These are phyloP conservation scores for Diplodus puntazzo DNA, from an alignment of 2,797 vertebrate species.

Conservation along the genomic window DNA sequence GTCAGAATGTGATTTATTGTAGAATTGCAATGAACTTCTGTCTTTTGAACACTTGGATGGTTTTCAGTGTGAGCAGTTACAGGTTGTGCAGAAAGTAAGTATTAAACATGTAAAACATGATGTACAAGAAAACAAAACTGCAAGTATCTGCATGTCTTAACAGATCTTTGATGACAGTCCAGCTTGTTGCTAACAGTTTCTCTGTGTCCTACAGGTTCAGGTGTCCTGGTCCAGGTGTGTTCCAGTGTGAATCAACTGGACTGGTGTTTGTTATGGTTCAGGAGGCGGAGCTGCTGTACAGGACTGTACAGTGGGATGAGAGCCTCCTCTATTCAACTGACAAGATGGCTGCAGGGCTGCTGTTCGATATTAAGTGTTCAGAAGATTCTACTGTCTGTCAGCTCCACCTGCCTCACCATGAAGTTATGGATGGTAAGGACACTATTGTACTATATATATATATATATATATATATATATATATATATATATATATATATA, in stretches of 20 bases:
- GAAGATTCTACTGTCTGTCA: slow-evolving; percentile 16
- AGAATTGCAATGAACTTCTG: too few relatives aligned
- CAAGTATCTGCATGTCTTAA: too few relatives aligned
- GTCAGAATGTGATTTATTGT: too few relatives aligned
- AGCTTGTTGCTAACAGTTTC: background rate
- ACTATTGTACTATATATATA: too few relatives aligned
- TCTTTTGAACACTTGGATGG: too few relatives aligned
- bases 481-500: too few relatives aligned
- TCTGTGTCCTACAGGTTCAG: slow-evolving; percentile 40
- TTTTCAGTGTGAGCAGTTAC: too few relatives aligned
- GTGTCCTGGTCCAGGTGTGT: slow-evolving; percentile 55
- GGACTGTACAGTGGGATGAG: slow-evolving; percentile 54
- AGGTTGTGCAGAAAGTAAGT: too few relatives aligned
- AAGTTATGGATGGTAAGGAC: slow-evolving; percentile 13
- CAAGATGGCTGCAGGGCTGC: slow-evolving; percentile 1
- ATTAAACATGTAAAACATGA: too few relatives aligned
- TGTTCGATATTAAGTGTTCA: slow-evolving; percentile 34
- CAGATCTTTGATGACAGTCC: background rate
- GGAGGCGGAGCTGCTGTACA: slow-evolving; percentile 51
- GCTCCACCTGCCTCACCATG: slow-evolving; percentile 64
- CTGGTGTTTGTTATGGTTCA: slow-evolving; percentile 8
- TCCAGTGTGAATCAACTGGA: slow-evolving; percentile 49
- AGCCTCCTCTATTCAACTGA: slow-evolving; percentile 27
- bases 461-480: too few relatives aligned
- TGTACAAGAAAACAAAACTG: too few relatives aligned